These are phyloP conservation scores for Alloscopus bannaensis DNA, from an alignment of 2,888 invertebrate genomes.

Conservation along the genomic window DNA sequence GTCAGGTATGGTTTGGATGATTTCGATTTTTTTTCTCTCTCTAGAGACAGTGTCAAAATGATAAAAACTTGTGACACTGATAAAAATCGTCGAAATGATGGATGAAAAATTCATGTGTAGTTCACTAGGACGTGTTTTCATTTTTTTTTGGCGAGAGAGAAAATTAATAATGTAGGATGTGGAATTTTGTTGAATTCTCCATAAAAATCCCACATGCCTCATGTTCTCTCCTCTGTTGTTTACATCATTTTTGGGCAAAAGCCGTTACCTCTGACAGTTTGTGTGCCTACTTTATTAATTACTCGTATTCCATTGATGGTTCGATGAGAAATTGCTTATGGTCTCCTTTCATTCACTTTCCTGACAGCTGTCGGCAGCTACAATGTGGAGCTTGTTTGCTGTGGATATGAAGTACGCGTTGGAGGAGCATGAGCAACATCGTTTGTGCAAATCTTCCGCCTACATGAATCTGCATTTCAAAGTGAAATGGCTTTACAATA, in stretches of 20 bases:
- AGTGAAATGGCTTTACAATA: slow-evolving; percentile 98
- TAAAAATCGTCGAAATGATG: too few relatives aligned
- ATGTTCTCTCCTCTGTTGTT: not conserved
- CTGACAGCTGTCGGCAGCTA: slow-evolving; percentile 92
- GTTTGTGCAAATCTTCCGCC: slow-evolving; percentile 97
- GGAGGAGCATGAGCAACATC: slow-evolving; percentile 97
- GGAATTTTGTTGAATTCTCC: not conserved
- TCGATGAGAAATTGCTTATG: slow-evolving; percentile 47
- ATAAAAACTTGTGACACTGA: too few relatives aligned
- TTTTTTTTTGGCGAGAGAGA: too few relatives aligned
- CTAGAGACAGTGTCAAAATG: not conserved
- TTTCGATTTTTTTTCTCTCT: not conserved
- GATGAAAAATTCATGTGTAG: too few relatives aligned
- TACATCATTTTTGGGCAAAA: slow-evolving; percentile 39
- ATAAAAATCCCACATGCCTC: not conserved
- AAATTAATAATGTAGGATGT: too few relatives aligned
- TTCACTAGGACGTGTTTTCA: too few relatives aligned
- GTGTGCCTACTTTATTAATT: slow-evolving; percentile 42
- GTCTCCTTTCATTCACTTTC: slow-evolving; percentile 56
- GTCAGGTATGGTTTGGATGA: slow-evolving; percentile 80
- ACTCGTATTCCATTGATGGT: slow-evolving; percentile 52
- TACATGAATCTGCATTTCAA: slow-evolving; percentile 99
- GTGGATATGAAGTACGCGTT: slow-evolving; percentile 98
- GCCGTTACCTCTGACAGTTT: slow-evolving; percentile 46
- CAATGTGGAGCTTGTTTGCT: slow-evolving; percentile 98